Percentiles rank a stretch among this genome's conserved stretches.
phyloP scores from a whole-genome alignment of 2,797 vertebrate species.

The Megalops cyprinoides region DNA sequence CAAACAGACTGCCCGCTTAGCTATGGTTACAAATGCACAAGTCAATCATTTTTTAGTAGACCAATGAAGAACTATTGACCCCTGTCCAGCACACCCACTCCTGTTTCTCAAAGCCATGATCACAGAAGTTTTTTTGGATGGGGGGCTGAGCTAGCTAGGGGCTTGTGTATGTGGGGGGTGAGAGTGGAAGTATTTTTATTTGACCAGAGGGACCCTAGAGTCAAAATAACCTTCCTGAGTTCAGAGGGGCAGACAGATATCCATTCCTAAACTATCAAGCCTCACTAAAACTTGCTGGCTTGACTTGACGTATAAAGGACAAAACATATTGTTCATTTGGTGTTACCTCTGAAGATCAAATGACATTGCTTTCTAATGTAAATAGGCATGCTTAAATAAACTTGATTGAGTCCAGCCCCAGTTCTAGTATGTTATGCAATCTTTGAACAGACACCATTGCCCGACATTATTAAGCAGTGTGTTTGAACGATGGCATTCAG shows the following conservation, averaged over 20 bases:
- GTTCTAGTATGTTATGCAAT: too few relatives aligned
- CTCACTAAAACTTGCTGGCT: background rate
- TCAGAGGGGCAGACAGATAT: background rate
- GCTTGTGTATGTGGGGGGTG: background rate
- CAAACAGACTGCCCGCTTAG: background rate
- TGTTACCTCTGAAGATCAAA: too few relatives aligned
- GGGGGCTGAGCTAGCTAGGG: background rate
- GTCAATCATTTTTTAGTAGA: too few relatives aligned
- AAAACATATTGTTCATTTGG: too few relatives aligned
- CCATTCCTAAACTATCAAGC: background rate
- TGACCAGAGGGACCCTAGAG: background rate
- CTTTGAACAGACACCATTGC: too few relatives aligned
- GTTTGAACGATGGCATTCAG: too few relatives aligned
- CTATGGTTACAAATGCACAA: background rate
- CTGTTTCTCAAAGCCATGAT: background rate
- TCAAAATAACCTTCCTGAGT: background rate
- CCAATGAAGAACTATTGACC: background rate
- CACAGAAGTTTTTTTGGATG: background rate
- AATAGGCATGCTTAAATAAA: too few relatives aligned
- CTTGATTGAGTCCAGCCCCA: too few relatives aligned
- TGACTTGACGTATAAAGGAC: background rate
- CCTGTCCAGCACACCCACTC: background rate
- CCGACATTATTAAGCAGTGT: too few relatives aligned
- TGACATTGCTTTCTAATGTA: too few relatives aligned
- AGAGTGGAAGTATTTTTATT: slow-evolving; percentile 16